Conservation (phyloP, 92 coral and sea anemone species). For the Epizoanthus fatuus region DNA sequence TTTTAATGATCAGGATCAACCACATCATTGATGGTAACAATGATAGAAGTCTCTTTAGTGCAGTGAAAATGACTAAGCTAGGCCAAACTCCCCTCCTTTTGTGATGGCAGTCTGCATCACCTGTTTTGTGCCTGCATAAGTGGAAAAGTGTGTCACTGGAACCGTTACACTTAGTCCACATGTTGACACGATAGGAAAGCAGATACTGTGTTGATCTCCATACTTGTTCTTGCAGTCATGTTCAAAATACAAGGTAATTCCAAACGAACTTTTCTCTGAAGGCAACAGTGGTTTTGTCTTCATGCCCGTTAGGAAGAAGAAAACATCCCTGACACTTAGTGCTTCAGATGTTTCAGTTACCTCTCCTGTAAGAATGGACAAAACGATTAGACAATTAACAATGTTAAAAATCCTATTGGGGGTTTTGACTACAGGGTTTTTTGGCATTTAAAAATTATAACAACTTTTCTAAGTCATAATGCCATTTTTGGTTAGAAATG, state of each 20-base stretch:
- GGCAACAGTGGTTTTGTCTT: constrained; percentile 31
- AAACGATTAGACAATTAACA: too few relatives aligned
- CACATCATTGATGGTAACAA: too few relatives aligned
- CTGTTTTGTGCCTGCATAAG: constrained; percentile 22
- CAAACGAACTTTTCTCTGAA: constrained; percentile 21
- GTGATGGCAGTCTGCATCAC: constrained; percentile 25
- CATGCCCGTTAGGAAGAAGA: constrained; percentile 39
- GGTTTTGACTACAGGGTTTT: too few relatives aligned
- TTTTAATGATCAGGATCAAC: too few relatives aligned
- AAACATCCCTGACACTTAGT: constrained; percentile 15
- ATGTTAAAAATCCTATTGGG: too few relatives aligned
- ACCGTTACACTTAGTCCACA: constrained; percentile 29
- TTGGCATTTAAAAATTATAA: too few relatives aligned
- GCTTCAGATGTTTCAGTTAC: constrained; percentile 20
- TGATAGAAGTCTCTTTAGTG: too few relatives aligned
- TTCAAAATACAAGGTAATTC: constrained; percentile 29
- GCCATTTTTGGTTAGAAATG: too few relatives aligned
- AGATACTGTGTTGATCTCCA: background rate
- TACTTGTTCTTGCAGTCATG: constrained; percentile 25
- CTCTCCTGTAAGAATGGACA: background rate
- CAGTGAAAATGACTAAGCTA: too few relatives aligned
- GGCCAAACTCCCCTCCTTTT: constrained; percentile 27
- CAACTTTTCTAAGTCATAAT: too few relatives aligned
- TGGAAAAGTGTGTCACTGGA: constrained; percentile 35
- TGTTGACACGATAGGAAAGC: constrained; percentile 40